Evolutionary conservation across 2,797 vertebrate genomes (phyloP).

Genomic region (Netta rufina): DNA sequence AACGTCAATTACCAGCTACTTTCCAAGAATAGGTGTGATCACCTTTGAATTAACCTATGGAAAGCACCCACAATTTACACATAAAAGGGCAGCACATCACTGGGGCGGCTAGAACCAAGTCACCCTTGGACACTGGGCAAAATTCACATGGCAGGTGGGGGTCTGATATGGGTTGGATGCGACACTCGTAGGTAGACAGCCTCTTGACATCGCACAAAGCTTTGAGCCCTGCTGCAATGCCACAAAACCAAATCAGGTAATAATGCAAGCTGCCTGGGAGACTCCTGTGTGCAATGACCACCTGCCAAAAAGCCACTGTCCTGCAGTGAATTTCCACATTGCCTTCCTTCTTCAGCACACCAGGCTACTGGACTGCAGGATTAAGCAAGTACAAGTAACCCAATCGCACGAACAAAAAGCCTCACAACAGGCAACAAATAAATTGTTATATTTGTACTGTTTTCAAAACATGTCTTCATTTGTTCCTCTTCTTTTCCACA

Average conservation of each 20-base stretch:
- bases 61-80: not conserved
- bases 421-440: not conserved
- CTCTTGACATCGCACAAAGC: not conserved
- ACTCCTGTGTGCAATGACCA: not conserved
- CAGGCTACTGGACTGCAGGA: not conserved
- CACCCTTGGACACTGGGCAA: not conserved
- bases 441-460: not conserved
- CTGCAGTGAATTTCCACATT: not conserved
- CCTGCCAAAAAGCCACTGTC: not conserved
- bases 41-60: not conserved
- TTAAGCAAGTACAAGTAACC: not conserved
- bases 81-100: not conserved
- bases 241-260: not conserved
- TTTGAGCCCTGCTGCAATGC: not conserved
- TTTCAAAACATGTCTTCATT: not conserved
- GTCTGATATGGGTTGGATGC: not conserved
- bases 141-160: rapidly evolving
- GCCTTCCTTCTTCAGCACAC: not conserved
- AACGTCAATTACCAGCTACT: not conserved
- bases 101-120: rapidly evolving
- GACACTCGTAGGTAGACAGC: not conserved
- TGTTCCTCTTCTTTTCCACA: not conserved
- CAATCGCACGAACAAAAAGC: not conserved
- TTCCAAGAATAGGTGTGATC: not conserved
- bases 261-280: not conserved